Evolutionary conservation across 1,140 invertebrate species (phyloP).

Genomic region (Drosophila funebris): DNA sequence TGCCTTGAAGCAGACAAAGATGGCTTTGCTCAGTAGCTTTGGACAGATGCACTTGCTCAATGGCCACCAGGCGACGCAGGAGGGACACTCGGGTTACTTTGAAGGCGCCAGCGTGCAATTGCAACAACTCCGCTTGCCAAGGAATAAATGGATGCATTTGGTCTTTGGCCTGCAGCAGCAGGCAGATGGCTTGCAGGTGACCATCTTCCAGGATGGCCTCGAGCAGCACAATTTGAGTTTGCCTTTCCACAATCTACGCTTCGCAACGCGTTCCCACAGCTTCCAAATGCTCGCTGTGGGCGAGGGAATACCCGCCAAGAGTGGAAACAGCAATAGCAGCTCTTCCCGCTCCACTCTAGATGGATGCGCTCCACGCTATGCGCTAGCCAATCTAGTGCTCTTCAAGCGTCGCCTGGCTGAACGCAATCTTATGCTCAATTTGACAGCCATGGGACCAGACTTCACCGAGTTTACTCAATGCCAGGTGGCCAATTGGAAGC

Average conservation of each 20-base stretch:
- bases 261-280: constrained; percentile 45
- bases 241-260: constrained; percentile 60
- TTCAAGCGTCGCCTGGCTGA: constrained; percentile 61
- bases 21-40: constrained; percentile 75
- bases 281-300: constrained; percentile 74
- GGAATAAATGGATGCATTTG: constrained; percentile 79
- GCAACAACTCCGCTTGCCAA: constrained; percentile 53
- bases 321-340: constrained; percentile 37
- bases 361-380: constrained; percentile 49
- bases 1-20: constrained; percentile 75
- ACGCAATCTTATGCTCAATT: constrained; percentile 57
- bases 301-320: constrained; percentile 48
- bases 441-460: constrained; percentile 80
- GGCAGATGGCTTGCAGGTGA: constrained; percentile 55
- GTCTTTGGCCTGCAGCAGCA: constrained; percentile 61
- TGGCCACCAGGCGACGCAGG: constrained; percentile 32
- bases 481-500: constrained; percentile 77
- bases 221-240: constrained; percentile 64
- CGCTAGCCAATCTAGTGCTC: constrained; percentile 69
- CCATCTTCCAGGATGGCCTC: constrained; percentile 66
- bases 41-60: constrained; percentile 78
- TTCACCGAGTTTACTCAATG: constrained; percentile 78
- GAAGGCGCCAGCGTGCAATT: constrained; percentile 57
- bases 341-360: constrained; percentile 63
- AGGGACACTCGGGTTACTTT: constrained; percentile 46